Base-by-base conservation (phyloP, 2,888 invertebrate species). In the Suillia variegata region DNA sequence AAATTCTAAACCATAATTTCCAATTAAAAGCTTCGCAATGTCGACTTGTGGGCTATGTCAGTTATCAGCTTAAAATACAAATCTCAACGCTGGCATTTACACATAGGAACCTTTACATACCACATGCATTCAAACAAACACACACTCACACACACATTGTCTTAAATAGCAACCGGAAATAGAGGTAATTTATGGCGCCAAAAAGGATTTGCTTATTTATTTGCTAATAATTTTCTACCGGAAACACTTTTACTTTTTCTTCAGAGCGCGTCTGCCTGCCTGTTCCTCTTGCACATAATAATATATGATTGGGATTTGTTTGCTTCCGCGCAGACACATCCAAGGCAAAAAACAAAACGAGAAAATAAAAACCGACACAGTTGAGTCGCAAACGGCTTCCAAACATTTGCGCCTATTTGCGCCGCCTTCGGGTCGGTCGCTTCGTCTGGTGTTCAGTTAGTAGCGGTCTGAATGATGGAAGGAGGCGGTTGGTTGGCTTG, bases 101-200 rank as follows among this genome's bases (percentile, higher is more conserved):
- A 61, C 47, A 50, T 34, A 50, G 55, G 53, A 45, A 31, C n/a
- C n/a, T n/a, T n/a, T n/a, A n/a, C n/a, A n/a, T n/a, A n/a, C n/a
- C 38, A 57, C 54, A 56, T 12, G 31, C 58, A 45, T 18, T 54
- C 6, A 51, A 18, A 26, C 59, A 31, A 22, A 52, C n/a, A 34
- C 24, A 22, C 8, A 20, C 17, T 24, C 20, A 12, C 17, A 17
- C 38, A 15, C 49, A 38, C 38, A 24, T 24, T 54, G 31, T 54
- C 47, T 54, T 26, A 54, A 38, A 38, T 10, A 38, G 38, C 38
- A 38, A 4, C 20, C 71, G 71, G 71, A 72, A 72, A 71, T 73
- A 67, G 71, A 71, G 71, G 70, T 73, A 72, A 72, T 72, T 72
- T 72, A 72, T 72, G 70, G 73, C 67, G 72, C 66, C 67, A 71